phyloP scores from a whole-genome alignment of 2,113 vertebrate species.

The Aramus guarauna region DNA sequence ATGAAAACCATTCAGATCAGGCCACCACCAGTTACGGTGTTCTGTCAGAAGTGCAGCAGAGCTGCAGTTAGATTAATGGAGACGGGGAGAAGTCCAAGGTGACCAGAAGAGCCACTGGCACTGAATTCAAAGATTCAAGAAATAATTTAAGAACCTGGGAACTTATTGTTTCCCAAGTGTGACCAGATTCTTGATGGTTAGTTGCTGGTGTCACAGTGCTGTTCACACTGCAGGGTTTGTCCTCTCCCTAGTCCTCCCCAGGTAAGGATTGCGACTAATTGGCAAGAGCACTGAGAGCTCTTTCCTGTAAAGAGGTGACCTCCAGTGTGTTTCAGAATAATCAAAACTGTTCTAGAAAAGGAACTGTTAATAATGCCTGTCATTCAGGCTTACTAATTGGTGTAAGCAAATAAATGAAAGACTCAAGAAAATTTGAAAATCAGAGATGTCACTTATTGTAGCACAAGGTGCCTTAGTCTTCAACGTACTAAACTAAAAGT shows the following conservation, averaged over 20 bases:
- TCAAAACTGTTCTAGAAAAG: background rate
- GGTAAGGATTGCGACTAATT: background rate
- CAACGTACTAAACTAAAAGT: background rate
- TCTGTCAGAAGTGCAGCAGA: background rate
- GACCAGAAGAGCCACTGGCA: background rate
- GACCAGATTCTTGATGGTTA: background rate
- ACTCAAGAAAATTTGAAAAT: background rate
- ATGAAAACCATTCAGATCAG: no score
- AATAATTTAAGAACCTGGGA: no score
- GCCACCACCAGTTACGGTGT: background rate
- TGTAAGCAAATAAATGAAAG: background rate
- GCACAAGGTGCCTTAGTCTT: background rate
- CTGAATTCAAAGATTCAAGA: background rate
- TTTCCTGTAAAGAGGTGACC: background rate
- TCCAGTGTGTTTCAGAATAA: background rate
- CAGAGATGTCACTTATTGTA: background rate
- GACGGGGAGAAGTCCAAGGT: background rate
- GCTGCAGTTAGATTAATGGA: background rate
- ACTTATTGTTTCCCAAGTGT: background rate
- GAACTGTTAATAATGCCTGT: background rate
- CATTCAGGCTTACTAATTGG: no score
- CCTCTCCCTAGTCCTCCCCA: background rate
- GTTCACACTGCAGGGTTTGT: background rate
- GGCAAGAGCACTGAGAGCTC: background rate
- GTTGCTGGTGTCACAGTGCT: background rate